phyloP scores from a whole-genome alignment of 1,140 invertebrate species.

The Formica selysi region DNA sequence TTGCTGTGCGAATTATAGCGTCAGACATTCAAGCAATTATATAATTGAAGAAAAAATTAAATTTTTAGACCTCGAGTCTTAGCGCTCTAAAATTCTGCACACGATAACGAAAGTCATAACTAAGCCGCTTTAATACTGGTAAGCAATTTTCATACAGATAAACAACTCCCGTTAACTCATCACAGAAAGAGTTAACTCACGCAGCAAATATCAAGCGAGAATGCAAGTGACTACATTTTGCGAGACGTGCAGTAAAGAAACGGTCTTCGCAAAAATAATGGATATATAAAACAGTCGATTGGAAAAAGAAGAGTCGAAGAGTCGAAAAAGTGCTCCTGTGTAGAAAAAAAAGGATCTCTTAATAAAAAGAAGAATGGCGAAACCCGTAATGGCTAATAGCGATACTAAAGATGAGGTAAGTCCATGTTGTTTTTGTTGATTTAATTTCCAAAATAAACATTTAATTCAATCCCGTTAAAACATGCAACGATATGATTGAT shows the following conservation, averaged over 20 bases:
- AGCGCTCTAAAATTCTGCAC: background rate
- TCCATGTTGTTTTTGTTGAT: background rate
- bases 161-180: background rate
- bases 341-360: background rate
- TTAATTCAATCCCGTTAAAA: background rate
- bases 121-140: background rate
- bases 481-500: too few species aligned
- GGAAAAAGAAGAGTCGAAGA: background rate
- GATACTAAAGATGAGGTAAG: conserved; percentile 9
- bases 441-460: background rate
- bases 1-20: background rate
- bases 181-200: background rate
- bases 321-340: background rate
- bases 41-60: background rate
- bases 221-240: background rate
- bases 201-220: background rate
- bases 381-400: background rate
- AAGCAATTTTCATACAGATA: background rate
- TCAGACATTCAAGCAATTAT: background rate
- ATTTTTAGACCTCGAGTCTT: background rate
- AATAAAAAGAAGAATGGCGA: conserved; percentile 2
- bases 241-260: background rate
- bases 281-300: background rate
- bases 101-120: background rate
- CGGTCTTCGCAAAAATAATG: background rate